A percentile compares a stretch with the other conserved stretches of the same genome.
Evolutionary conservation across 1,140 invertebrate genomes (phyloP).

Genomic region (Cydia amplana): DNA sequence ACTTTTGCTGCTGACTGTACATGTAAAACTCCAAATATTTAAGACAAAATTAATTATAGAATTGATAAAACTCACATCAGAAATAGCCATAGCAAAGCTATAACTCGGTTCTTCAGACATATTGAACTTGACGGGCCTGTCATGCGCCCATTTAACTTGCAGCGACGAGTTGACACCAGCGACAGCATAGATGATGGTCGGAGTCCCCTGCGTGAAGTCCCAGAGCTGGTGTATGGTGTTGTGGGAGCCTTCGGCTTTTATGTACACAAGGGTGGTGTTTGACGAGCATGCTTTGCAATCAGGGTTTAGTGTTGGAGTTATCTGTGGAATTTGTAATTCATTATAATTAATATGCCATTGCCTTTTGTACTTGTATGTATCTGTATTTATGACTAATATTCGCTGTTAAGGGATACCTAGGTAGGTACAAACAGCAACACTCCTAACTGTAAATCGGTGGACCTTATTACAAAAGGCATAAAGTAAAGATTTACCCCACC

Average conservation of each 20-base stretch:
- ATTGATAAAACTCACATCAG: slow-evolving; percentile 78
- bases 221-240: slow-evolving; percentile 82
- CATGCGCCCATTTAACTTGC: slow-evolving; percentile 74
- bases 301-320: slow-evolving; percentile 62
- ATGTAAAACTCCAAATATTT: background rate
- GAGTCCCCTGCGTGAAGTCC: slow-evolving; percentile 80
- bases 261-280: slow-evolving; percentile 74
- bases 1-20: no score
- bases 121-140: slow-evolving; percentile 58
- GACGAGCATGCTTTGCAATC: slow-evolving; percentile 52
- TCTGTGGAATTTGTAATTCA: slow-evolving; percentile 43
- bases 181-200: slow-evolving; percentile 77
- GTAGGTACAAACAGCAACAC: no score
- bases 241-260: slow-evolving; percentile 73
- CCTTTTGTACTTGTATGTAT: no score
- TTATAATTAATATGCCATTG: background rate
- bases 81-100: slow-evolving; percentile 78
- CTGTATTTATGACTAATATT: no score
- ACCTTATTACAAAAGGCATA: no score
- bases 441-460: no score
- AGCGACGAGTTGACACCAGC: slow-evolving; percentile 69
- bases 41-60: background rate
- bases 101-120: slow-evolving; percentile 77
- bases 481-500: no score
- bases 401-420: no score